Percentiles rank a stretch among this genome's conserved stretches.
phyloP scores from a whole-genome alignment of 2,113 vertebrate species.

The Colinus virginianus region DNA sequence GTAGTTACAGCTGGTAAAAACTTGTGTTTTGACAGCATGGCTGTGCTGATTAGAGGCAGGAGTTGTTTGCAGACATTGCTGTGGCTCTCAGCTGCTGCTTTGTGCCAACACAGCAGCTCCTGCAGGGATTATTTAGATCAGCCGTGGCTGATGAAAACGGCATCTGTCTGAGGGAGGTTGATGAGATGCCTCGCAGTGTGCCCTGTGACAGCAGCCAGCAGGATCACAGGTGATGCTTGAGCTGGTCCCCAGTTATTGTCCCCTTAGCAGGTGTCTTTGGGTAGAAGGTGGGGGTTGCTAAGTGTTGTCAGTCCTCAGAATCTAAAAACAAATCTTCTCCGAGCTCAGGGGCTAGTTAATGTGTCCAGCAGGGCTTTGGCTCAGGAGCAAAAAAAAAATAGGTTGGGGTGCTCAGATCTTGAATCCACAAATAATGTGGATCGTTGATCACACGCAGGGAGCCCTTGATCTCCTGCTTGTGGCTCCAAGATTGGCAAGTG shows the following conservation, averaged over 20 bases:
- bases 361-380: background rate
- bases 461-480: background rate
- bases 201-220: rapidly evolving
- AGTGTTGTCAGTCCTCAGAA: rapidly evolving
- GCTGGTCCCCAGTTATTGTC: background rate
- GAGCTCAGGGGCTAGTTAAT: background rate
- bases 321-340: background rate
- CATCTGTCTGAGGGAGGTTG: background rate
- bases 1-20: background rate
- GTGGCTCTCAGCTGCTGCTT: background rate
- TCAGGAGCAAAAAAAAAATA: background rate
- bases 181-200: rapidly evolving
- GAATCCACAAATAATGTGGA: rapidly evolving
- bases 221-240: rapidly evolving
- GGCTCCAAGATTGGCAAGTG: background rate
- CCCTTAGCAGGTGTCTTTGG: background rate
- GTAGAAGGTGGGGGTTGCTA: background rate
- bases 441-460: background rate
- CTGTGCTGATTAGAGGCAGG: background rate
- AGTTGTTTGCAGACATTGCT: background rate
- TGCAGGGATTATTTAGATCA: background rate
- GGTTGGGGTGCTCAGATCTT: background rate
- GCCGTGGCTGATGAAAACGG: background rate
- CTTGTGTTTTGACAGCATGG: background rate
- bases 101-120: background rate